Conservation (phyloP, 1,140 invertebrate genomes). For the Leptinotarsa texana region DNA sequence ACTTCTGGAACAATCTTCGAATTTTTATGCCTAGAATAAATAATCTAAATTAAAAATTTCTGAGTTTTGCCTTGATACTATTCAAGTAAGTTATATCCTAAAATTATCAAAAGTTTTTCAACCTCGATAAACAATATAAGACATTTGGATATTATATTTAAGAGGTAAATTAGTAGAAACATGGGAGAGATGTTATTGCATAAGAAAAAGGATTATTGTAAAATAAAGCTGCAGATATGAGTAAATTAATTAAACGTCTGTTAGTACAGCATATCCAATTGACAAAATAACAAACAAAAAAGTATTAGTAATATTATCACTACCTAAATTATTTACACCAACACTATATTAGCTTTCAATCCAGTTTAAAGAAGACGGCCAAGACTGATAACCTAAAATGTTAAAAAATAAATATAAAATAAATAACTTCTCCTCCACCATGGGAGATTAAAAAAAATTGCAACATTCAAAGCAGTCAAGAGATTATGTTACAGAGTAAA, state of each 20-base stretch:
- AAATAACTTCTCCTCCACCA: conserved; percentile 7
- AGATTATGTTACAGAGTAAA: not conserved
- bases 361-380: conserved; percentile 10
- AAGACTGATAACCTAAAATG: conserved; percentile 11
- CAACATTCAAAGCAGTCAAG: not conserved
- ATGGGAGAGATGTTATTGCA: not conserved
- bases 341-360: conserved; percentile 17
- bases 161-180: not conserved
- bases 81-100: no score
- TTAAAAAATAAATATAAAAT: conserved; percentile 11
- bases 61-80: no score
- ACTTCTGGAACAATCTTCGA: no score
- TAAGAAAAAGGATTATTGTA: not conserved
- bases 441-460: not conserved
- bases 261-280: conserved; percentile 5
- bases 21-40: no score
- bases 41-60: no score
- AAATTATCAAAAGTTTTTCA: no score
- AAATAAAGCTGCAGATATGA: not conserved
- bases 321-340: conserved; percentile 1
- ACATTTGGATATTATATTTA: not conserved
- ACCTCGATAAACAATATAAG: not conserved
- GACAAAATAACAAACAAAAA: not conserved
- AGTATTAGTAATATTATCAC: not conserved
- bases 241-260: not conserved